Evolutionary conservation across 2,113 vertebrate species (phyloP).

Genomic region (Drymodes brunneopygia): DNA sequence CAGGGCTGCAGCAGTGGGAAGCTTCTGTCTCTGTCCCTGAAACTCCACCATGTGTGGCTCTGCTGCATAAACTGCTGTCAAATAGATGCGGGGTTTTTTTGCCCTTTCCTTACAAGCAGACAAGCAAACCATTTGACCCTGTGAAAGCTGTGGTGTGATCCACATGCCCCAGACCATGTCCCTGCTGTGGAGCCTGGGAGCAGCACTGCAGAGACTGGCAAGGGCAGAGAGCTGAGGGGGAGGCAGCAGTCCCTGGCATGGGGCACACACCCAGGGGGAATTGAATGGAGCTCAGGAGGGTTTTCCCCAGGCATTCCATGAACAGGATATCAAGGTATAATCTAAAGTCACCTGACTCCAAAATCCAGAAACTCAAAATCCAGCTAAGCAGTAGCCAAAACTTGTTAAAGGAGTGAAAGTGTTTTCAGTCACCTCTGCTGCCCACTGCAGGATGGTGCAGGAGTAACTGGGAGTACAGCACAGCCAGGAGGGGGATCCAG

Average conservation of each 20-base stretch:
- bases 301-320: not conserved
- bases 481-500: not conserved
- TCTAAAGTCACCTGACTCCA: not conserved
- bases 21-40: not conserved
- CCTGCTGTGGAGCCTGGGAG: not conserved
- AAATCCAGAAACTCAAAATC: not conserved
- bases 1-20: not conserved
- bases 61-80: not conserved
- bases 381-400: not conserved
- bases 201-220: not conserved
- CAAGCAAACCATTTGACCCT: not conserved
- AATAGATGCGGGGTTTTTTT: not conserved
- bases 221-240: not conserved
- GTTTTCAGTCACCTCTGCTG: not conserved
- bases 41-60: accelerated
- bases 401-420: not conserved
- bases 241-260: not conserved
- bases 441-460: accelerated
- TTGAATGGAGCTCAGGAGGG: not conserved
- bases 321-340: not conserved
- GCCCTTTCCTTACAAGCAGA: not conserved
- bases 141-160: not conserved
- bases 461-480: not conserved
- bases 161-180: accelerated
- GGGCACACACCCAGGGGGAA: not conserved